A percentile compares a stretch with the other conserved stretches of the same genome.
These are phyloP conservation scores for Protula sp. DNA, from an alignment of 2,888 invertebrate genomes.

Conservation along the genomic window DNA sequence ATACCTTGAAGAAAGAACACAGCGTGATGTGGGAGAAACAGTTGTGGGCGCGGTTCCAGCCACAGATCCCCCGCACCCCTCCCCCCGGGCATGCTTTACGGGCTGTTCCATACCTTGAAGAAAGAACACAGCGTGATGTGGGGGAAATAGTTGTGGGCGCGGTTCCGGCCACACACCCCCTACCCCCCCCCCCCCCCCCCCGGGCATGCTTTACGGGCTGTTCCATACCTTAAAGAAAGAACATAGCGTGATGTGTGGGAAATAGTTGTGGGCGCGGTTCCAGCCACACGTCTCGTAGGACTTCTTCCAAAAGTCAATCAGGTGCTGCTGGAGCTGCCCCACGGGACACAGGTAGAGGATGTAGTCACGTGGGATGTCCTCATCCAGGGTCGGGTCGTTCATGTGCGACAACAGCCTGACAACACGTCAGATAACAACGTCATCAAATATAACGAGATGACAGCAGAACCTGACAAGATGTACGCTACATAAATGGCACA, in stretches of 20 bases:
- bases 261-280: conserved; percentile 86
- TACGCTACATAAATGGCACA: too few species aligned
- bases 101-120: conserved; percentile 64
- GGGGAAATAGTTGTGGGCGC: conserved; percentile 82
- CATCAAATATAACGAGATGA: too few species aligned
- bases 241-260: conserved; percentile 83
- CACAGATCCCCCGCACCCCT: too few species aligned
- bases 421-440: neutral
- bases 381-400: conserved; percentile 75
- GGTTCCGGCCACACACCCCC: conserved; percentile 75
- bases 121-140: conserved; percentile 85
- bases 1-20: conserved; percentile 70
- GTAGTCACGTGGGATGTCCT: conserved; percentile 71
- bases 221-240: conserved; percentile 67
- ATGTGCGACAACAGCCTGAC: conserved; percentile 75
- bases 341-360: conserved; percentile 82
- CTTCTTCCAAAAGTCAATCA: conserved; percentile 67
- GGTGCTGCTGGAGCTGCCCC: conserved; percentile 65
- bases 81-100: too few species aligned
- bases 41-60: conserved; percentile 87
- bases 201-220: too few species aligned
- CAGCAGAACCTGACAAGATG: too few species aligned
- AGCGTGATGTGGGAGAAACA: conserved; percentile 85
- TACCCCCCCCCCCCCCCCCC: too few species aligned
- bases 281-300: conserved; percentile 71